Evolutionary conservation across 2,888 invertebrate genomes (phyloP).

Genomic region (Drosophila histrio): DNA sequence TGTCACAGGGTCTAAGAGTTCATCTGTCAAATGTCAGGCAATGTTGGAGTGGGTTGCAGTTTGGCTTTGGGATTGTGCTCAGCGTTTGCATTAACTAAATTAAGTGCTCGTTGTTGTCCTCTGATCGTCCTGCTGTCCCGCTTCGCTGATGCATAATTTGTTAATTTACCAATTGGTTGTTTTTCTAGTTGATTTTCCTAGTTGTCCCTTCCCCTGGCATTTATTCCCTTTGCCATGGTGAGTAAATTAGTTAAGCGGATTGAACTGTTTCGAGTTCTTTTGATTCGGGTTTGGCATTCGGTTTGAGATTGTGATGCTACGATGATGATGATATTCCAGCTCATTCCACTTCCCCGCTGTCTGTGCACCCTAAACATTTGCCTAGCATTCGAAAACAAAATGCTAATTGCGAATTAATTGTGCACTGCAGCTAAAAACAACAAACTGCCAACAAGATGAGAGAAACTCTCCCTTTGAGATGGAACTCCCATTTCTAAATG

Average conservation of each 20-base stretch:
- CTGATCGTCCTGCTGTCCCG: constrained; percentile 24
- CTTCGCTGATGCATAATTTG: constrained; percentile 66
- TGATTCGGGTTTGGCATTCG: background rate
- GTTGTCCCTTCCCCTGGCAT: constrained; percentile 3
- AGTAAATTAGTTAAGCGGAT: constrained; percentile 71
- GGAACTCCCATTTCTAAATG: constrained; percentile 31
- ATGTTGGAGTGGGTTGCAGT: constrained; percentile 3
- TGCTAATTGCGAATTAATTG: constrained; percentile 79
- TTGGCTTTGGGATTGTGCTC: constrained; percentile 33
- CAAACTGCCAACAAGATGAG: constrained; percentile 46
- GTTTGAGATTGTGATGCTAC: background rate
- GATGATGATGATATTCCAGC: background rate
- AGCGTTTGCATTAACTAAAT: constrained; percentile 72
- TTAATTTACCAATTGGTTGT: constrained; percentile 69
- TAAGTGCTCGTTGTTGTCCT: constrained; percentile 61
- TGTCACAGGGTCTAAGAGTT: constrained; percentile 58
- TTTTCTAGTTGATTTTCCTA: constrained; percentile 9
- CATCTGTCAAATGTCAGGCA: constrained; percentile 80
- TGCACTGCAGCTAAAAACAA: constrained; percentile 73
- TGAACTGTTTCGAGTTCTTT: constrained; percentile 28
- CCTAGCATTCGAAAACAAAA: constrained; percentile 57
- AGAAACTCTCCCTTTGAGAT: background rate
- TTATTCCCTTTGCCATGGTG: constrained; percentile 60
- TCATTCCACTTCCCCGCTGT: background rate
- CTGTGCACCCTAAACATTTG: constrained; percentile 43